Conservation (phyloP, 2,797 vertebrate species). For the Myripristis murdjan region DNA sequence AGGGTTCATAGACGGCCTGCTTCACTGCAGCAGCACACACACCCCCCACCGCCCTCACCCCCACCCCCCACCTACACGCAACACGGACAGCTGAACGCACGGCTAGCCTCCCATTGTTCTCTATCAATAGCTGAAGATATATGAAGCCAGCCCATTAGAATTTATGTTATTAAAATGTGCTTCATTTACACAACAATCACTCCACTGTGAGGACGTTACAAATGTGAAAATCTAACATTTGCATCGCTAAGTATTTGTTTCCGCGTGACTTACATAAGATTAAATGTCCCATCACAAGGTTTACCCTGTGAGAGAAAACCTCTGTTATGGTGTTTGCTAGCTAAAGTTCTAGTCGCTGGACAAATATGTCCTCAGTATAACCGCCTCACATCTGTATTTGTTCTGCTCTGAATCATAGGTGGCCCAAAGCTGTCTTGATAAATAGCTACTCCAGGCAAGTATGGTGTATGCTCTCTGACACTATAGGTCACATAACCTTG, state of each 20-base stretch:
- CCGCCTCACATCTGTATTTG: constrained; percentile 83
- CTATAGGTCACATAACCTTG: constrained; percentile 89
- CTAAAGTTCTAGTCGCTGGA: constrained; percentile 65
- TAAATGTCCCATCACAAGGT: constrained; percentile 21
- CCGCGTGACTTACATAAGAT: constrained; percentile 2
- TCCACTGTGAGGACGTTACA: neutral
- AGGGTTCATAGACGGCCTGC: constrained; percentile 57
- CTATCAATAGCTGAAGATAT: neutral
- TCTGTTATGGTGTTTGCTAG: constrained; percentile 48
- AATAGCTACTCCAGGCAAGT: constrained; percentile 88
- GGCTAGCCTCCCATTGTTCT: constrained; percentile 74
- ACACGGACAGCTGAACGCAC: constrained; percentile 64
- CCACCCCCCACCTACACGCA: neutral
- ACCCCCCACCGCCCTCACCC: constrained; percentile 7
- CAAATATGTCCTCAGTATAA: constrained; percentile 76
- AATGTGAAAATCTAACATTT: neutral
- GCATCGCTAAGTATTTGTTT: neutral
- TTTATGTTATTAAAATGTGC: neutral
- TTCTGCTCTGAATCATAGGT: constrained; percentile 87
- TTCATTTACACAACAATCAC: neutral
- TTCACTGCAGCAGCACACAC: constrained; percentile 15
- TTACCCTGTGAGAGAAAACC: constrained; percentile 26
- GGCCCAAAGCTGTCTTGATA: constrained; percentile 88
- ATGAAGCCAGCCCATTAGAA: neutral
- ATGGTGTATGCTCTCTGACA: constrained; percentile 87